Evolutionary conservation across 2,888 invertebrate species (phyloP), one percentile per base, ranked within the genome.

Genomic region (Eupithecia dodoneata): DNA sequence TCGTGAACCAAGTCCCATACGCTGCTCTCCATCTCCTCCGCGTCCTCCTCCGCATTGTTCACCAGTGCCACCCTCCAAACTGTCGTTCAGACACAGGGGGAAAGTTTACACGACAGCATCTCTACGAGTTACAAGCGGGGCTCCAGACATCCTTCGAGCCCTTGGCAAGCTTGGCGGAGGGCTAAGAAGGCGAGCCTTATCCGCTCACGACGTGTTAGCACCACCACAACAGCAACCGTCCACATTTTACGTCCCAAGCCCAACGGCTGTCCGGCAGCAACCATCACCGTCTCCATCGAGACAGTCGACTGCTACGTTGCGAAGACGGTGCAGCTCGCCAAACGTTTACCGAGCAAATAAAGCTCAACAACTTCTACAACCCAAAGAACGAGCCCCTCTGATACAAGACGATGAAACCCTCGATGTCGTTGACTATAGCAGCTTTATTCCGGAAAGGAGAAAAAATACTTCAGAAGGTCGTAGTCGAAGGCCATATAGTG

Each of bases 161-260:
- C 94, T 97, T 81, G 97, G 96, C 78, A 96, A 97, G 86, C 96
- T 97, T 77, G 97, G 97, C 76, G 96, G 97, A 13, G 97, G 97
- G 0, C 90, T 97, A 77, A 93, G 97, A 71, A 93, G 97, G 74
- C 94, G 97, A 82, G 96, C 97, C 2, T 87, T 97, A 45, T 97
- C 97, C 72, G 97, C 97, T 13, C 96, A 97, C 83, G 97, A 97
- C 85, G 96, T 97, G 15, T 95, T 97, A 81, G 92, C 96, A 15
- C 95, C 96, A 49, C 95, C 94, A 1, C 95, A 92, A 78, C 95
- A 95, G 79, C 95, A 95, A 78, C 95, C 95, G n/a, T 94, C 96
- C 3, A 96, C 96, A 7, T 97, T 97, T 87, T 97, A 97, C 88
- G 97, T 97, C 49, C 97, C 97, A 76, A 96, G 97, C 87, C 95